phyloP scores from a whole-genome alignment of 2,113 vertebrate species.

The Ardeotis arabs region DNA sequence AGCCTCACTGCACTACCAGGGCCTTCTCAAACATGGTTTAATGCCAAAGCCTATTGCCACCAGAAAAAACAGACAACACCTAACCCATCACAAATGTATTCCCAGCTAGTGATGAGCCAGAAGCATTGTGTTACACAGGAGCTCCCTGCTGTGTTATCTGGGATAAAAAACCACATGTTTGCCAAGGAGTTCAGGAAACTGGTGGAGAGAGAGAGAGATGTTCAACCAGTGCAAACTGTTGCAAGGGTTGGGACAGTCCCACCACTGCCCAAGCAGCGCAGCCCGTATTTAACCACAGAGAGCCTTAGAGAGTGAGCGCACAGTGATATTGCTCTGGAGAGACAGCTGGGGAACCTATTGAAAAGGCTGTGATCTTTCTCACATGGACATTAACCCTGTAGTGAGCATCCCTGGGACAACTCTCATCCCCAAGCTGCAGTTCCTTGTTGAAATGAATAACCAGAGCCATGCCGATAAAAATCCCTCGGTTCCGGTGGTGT shows the following conservation, averaged over 20 bases:
- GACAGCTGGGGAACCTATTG: rapidly evolving
- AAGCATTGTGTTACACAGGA: rapidly evolving
- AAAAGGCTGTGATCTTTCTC: background rate
- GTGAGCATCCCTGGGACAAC: too few relatives aligned
- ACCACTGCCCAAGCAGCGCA: background rate
- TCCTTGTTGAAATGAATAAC: background rate
- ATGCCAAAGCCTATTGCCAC: background rate
- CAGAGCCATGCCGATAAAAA: background rate
- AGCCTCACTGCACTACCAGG: background rate
- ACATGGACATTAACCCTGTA: background rate
- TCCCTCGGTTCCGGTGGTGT: background rate
- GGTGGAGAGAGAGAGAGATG: background rate
- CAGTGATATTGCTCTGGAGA: background rate
- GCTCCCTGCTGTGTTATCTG: background rate
- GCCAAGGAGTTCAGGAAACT: background rate
- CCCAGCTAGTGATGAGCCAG: background rate
- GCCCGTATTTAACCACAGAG: background rate
- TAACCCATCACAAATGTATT: rapidly evolving
- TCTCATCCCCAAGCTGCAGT: background rate
- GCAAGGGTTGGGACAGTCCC: background rate
- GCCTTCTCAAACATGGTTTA: background rate
- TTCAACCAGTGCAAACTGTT: background rate
- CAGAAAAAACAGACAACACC: background rate
- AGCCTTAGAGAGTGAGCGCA: background rate
- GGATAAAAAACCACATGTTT: background rate